phyloP scores from a whole-genome alignment of 2,797 vertebrate species.

The Euthynnus affinis region DNA sequence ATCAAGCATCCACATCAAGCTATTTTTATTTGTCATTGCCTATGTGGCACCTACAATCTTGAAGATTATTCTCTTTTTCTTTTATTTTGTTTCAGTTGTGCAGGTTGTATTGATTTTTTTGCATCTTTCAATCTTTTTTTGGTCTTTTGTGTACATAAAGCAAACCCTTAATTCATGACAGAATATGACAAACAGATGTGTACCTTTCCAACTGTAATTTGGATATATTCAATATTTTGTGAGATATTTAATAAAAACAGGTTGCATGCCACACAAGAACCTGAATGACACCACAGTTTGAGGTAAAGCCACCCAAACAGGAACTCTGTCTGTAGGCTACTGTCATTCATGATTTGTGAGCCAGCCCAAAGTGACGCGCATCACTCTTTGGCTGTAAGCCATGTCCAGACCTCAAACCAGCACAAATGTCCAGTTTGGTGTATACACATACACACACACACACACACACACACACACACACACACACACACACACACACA shows the following conservation, averaged over 20 bases:
- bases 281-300: neutral
- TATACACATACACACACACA: neutral
- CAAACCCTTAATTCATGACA: neutral
- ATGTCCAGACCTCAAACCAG: neutral
- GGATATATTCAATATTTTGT: neutral
- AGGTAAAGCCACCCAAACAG: neutral
- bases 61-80: no score
- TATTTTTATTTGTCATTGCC: neutral
- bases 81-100: neutral
- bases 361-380: neutral
- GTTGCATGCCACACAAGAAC: neutral
- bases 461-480: no score
- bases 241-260: neutral
- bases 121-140: neutral
- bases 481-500: neutral
- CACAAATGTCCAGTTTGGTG: neutral
- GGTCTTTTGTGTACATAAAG: neutral
- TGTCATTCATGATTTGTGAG: neutral
- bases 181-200: neutral
- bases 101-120: neutral
- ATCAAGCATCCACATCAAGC: neutral
- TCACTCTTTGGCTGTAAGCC: neutral
- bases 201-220: neutral
- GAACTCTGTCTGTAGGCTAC: neutral
- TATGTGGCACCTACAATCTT: neutral